Evolutionary conservation across 2,113 vertebrate genomes (phyloP).

Genomic region (Columba janthina): DNA sequence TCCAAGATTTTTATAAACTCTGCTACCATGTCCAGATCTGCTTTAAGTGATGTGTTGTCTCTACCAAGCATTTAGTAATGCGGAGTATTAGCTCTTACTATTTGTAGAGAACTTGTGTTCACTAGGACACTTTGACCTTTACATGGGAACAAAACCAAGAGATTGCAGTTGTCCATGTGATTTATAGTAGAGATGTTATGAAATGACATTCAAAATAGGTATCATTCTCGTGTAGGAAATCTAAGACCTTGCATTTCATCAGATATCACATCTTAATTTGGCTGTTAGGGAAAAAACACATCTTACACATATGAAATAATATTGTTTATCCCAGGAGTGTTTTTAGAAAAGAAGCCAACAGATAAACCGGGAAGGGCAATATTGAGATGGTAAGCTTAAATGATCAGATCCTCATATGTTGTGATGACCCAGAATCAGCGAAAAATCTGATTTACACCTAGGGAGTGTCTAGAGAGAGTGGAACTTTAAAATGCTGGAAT

Average conservation of each 20-base stretch:
- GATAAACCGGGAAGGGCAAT: not conserved
- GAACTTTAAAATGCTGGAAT: not conserved
- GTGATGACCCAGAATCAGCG: not conserved
- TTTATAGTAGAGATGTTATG: not conserved
- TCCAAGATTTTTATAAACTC: not conserved
- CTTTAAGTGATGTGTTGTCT: not conserved
- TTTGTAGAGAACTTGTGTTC: constrained; percentile 5
- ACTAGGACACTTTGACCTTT: not conserved
- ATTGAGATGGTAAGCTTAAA: not conserved
- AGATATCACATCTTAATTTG: not conserved
- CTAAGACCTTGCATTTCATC: not conserved
- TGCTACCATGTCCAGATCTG: not conserved
- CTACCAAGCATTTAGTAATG: not conserved
- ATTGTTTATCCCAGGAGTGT: not conserved
- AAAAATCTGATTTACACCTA: not conserved
- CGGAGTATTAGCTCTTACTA: constrained; percentile 2
- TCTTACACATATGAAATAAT: not conserved
- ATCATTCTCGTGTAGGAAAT: not conserved
- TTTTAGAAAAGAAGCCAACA: not conserved
- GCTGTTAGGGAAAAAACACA: not conserved
- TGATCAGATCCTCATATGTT: not conserved
- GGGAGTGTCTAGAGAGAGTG: not conserved
- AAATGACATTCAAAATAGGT: constrained; percentile 1
- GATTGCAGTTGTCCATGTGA: not conserved
- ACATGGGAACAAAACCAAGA: not conserved